Evolutionary conservation across 2,113 vertebrate genomes (phyloP).

Genomic region (Callipepla squamata): DNA sequence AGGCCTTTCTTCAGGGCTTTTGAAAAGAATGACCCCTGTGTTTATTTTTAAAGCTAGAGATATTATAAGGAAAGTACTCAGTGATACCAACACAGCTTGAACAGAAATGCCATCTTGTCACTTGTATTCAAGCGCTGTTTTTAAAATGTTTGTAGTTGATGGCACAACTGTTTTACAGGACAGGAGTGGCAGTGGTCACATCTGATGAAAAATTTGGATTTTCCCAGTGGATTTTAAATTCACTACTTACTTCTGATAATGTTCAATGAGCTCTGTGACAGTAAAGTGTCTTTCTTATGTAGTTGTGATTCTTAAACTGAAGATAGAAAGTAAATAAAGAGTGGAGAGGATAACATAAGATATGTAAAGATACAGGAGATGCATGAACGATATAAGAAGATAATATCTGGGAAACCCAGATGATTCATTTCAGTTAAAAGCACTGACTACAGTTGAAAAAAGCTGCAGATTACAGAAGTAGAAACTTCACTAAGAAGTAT

Average conservation of each 20-base stretch:
- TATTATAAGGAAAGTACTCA: not conserved
- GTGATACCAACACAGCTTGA: not conserved
- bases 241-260: not conserved
- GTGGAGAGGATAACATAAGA: no score
- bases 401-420: not conserved
- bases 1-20: not conserved
- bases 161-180: not conserved
- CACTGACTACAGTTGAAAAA: not conserved
- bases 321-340: not conserved
- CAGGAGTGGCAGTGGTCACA: not conserved
- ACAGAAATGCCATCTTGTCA: not conserved
- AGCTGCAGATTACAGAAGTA: not conserved
- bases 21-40: not conserved
- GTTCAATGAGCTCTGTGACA: not conserved
- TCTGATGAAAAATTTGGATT: not conserved
- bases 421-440: not conserved
- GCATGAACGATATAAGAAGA: not conserved
- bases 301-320: not conserved
- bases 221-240: not conserved
- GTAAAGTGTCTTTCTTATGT: not conserved
- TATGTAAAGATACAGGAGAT: no score
- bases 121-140: not conserved
- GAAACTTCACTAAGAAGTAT: not conserved
- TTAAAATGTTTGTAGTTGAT: not conserved
- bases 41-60: not conserved